phyloP scores from a whole-genome alignment of 2,797 vertebrate genomes.

The Spheniscus humboldti region DNA sequence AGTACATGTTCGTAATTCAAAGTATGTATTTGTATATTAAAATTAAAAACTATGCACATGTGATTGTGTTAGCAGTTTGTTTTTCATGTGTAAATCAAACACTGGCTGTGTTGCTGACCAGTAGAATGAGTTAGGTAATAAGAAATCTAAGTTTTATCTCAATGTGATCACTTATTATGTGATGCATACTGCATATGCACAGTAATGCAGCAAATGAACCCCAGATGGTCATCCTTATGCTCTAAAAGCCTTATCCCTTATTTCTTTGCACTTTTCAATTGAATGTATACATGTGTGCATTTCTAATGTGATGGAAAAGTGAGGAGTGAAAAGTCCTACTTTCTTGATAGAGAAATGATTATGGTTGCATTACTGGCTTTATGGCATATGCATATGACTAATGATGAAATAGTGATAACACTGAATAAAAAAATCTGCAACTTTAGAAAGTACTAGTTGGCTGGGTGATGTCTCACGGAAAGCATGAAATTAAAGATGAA shows the following conservation, averaged over 20 bases:
- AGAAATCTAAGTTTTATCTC: constrained; percentile 20
- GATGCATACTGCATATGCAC: background rate
- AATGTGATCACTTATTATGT: background rate
- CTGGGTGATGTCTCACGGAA: background rate
- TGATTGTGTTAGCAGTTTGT: background rate
- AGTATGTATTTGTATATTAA: background rate
- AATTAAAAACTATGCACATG: background rate
- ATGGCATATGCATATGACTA: background rate
- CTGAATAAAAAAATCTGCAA: background rate
- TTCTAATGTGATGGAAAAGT: background rate
- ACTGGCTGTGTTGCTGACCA: background rate
- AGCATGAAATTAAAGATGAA: background rate
- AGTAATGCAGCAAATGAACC: background rate
- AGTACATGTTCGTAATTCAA: background rate
- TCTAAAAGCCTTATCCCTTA: background rate
- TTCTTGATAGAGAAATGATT: background rate
- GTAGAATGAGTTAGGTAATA: constrained; percentile 29
- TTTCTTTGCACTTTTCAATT: background rate
- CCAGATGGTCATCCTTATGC: background rate
- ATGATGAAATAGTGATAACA: background rate
- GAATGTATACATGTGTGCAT: background rate
- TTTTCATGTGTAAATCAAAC: background rate
- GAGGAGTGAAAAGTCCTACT: background rate
- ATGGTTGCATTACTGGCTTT: background rate
- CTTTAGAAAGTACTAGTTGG: background rate